Percentiles rank a stretch among this genome's conserved stretches.
These are phyloP conservation scores for Diadophis punctatus DNA, from an alignment of 2,113 vertebrate genomes.

Conservation along the genomic window DNA sequence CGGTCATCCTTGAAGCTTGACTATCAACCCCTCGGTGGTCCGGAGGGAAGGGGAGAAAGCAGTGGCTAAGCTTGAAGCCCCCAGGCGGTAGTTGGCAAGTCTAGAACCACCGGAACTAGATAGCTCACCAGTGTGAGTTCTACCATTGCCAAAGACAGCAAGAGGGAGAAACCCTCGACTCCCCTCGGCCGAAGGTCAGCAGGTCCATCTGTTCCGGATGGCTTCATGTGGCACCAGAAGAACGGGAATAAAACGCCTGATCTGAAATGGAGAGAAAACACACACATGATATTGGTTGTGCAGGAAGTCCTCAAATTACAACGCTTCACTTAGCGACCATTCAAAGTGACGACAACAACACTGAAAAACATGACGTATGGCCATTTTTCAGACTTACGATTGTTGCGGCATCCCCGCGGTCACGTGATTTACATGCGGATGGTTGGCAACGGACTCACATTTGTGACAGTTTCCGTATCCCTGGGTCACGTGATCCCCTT, in stretches of 20 bases:
- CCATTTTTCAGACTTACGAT: too few relatives aligned
- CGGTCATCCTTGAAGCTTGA: too few relatives aligned
- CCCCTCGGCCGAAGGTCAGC: background rate
- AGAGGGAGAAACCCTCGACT: conserved; percentile 61
- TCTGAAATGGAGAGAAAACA: background rate
- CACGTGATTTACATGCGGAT: too few relatives aligned
- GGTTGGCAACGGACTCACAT: too few relatives aligned
- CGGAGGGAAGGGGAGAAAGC: accelerated
- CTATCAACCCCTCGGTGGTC: accelerated
- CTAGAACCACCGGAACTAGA: conserved; percentile 99
- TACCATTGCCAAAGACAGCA: conserved; percentile 99
- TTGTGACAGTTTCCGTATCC: too few relatives aligned
- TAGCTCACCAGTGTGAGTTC: conserved; percentile 99
- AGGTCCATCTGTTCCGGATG: too few relatives aligned
- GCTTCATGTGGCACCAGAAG: too few relatives aligned
- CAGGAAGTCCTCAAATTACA: too few relatives aligned
- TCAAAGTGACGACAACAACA: accelerated
- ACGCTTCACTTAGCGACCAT: too few relatives aligned
- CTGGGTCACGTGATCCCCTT: too few relatives aligned
- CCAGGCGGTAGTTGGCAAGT: conserved; percentile 97
- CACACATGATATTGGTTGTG: background rate
- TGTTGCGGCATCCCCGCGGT: too few relatives aligned
- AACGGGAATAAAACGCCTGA: background rate
- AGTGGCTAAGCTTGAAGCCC: conserved; percentile 61
- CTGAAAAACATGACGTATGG: too few relatives aligned